phyloP scores from a whole-genome alignment of 2,888 invertebrate genomes.

The Dynastes maya region DNA sequence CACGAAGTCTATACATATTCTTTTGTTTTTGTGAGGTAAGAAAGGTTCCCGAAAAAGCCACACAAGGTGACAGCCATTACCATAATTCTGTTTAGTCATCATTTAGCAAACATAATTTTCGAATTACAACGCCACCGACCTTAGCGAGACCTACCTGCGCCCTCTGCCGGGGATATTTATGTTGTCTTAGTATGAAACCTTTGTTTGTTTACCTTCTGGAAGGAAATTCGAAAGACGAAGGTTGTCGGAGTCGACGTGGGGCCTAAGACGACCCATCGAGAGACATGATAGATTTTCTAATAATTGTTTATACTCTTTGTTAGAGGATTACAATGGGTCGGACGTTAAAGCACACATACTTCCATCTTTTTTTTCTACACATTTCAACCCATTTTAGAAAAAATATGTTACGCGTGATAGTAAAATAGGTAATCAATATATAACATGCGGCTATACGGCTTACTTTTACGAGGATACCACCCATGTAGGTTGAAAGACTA shows the following conservation, averaged over 20 bases:
- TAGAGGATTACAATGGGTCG: slow-evolving; percentile 11
- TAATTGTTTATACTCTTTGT: slow-evolving; percentile 41
- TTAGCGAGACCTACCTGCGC: slow-evolving; percentile 34
- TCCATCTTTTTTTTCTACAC: background rate
- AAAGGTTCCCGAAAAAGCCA: background rate
- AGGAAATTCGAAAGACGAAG: slow-evolving; percentile 17
- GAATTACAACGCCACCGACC: slow-evolving; percentile 33
- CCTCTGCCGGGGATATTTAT: slow-evolving; percentile 32
- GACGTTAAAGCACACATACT: background rate
- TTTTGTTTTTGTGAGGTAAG: background rate
- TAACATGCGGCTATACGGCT: slow-evolving; percentile 10
- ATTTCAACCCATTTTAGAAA: slow-evolving; percentile 1
- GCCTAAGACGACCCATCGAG: slow-evolving; percentile 27
- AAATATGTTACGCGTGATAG: background rate
- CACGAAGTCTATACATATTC: background rate
- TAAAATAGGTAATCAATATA: slow-evolving; percentile 10
- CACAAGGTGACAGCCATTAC: slow-evolving; percentile 41
- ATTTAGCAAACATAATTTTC: slow-evolving; percentile 47
- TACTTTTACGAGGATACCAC: slow-evolving; percentile 44
- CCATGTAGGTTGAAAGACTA: slow-evolving; percentile 27
- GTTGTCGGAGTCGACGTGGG: slow-evolving; percentile 38
- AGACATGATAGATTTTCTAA: slow-evolving; percentile 35
- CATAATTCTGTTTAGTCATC: slow-evolving; percentile 42
- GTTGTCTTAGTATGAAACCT: slow-evolving; percentile 47
- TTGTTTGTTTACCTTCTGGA: slow-evolving; percentile 45